phyloP scores from a whole-genome alignment of 2,797 vertebrate genomes.

The Alcedo atthis region DNA sequence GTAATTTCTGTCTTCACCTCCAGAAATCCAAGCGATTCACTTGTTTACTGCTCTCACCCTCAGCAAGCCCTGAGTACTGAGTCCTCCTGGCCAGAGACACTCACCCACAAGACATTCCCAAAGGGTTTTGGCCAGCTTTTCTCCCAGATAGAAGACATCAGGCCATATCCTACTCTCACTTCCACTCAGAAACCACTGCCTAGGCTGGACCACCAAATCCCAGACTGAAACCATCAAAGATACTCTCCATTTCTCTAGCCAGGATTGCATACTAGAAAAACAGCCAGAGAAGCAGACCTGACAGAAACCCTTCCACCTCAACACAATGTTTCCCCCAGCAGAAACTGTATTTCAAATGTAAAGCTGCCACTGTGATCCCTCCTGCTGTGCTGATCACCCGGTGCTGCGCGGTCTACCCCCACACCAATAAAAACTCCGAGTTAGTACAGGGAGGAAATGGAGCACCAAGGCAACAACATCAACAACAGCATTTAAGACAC shows the following conservation, averaged over 20 bases:
- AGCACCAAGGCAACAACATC: conserved; percentile 38
- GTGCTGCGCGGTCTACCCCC: fast-evolving
- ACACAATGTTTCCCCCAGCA: background rate
- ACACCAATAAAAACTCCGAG: background rate
- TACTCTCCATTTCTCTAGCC: background rate
- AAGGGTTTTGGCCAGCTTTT: background rate
- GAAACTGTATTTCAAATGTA: background rate
- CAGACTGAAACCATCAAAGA: fast-evolving
- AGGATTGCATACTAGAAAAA: background rate
- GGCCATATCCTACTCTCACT: background rate
- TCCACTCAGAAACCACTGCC: fast-evolving
- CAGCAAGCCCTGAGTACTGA: background rate
- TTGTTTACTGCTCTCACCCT: background rate
- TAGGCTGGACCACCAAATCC: background rate
- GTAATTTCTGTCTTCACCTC: background rate
- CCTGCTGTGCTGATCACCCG: fast-evolving
- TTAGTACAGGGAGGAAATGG: background rate
- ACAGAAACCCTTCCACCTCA: background rate
- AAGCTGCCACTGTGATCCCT: background rate
- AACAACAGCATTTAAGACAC: background rate
- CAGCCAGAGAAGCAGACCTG: background rate
- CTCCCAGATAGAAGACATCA: background rate
- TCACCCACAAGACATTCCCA: background rate
- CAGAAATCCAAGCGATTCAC: background rate
- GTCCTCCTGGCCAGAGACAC: background rate